A percentile compares a stretch with the other conserved stretches of the same genome.
phyloP scores from a whole-genome alignment of 2,797 vertebrate genomes.

The Syngnathus acus region DNA sequence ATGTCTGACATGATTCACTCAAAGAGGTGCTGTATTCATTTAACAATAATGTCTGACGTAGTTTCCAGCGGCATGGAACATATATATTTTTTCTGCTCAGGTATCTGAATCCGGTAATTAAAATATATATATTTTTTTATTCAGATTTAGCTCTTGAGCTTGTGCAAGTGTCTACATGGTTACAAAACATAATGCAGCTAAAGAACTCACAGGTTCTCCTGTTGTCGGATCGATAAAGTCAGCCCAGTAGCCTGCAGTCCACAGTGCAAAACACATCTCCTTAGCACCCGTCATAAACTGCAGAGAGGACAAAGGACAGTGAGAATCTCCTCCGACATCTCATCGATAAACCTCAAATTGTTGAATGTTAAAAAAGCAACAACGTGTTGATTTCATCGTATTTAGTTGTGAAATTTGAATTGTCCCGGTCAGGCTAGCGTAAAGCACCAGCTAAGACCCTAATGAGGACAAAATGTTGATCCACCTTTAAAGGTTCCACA shows the following conservation, averaged over 20 bases:
- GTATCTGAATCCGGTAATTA: background rate
- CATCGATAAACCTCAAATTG: background rate
- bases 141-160: background rate
- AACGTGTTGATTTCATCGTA: too few species aligned
- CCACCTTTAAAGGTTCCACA: background rate
- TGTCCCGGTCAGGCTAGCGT: background rate
- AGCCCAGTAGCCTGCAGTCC: conserved; percentile 92
- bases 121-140: background rate
- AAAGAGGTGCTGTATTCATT: background rate
- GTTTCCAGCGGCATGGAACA: background rate
- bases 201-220: conserved; percentile 82
- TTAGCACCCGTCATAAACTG: conserved; percentile 92
- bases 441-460: background rate
- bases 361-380: too few species aligned
- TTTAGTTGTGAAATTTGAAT: too few species aligned
- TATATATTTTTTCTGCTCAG: background rate
- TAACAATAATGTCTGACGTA: background rate
- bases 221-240: conserved; percentile 95
- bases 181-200: background rate
- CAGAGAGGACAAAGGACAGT: background rate
- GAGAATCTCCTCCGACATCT: background rate
- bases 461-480: background rate
- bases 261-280: conserved; percentile 90
- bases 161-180: background rate
- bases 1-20: background rate